Evolutionary conservation across 2,888 invertebrate species (phyloP).

Genomic region (Apotomis turbidana): DNA sequence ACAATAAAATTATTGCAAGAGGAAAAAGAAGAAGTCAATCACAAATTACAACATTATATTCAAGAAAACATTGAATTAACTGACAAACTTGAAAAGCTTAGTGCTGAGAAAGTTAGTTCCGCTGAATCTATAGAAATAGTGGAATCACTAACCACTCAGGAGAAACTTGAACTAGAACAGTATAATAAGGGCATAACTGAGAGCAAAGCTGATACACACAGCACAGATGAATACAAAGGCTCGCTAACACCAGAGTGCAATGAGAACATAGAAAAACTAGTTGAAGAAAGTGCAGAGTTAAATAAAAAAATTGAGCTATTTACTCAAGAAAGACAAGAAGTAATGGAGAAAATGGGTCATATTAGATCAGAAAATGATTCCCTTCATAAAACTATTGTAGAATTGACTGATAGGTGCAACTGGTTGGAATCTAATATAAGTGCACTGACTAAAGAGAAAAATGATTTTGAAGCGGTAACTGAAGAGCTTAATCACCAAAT

Average conservation of each 20-base stretch:
- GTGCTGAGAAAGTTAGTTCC: constrained; percentile 88
- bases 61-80: constrained; percentile 90
- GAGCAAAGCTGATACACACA: constrained; percentile 52
- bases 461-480: constrained; percentile 65
- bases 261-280: constrained; percentile 83
- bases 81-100: constrained; percentile 89
- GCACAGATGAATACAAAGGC: constrained; percentile 52
- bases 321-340: constrained; percentile 87
- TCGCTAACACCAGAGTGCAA: constrained; percentile 63
- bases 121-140: constrained; percentile 91
- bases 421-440: constrained; percentile 73
- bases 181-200: constrained; percentile 83
- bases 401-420: constrained; percentile 79
- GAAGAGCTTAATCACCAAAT: constrained; percentile 71
- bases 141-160: constrained; percentile 87
- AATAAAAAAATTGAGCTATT: constrained; percentile 87
- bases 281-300: constrained; percentile 86
- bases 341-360: constrained; percentile 87
- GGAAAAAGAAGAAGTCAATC: constrained; percentile 85
- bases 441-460: constrained; percentile 75
- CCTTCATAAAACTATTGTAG: constrained; percentile 76
- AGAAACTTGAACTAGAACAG: constrained; percentile 87
- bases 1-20: constrained; percentile 82
- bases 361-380: constrained; percentile 85
- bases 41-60: constrained; percentile 86